Conservation (phyloP, 2,113 vertebrate species). For the Oxyura jamaicensis region DNA sequence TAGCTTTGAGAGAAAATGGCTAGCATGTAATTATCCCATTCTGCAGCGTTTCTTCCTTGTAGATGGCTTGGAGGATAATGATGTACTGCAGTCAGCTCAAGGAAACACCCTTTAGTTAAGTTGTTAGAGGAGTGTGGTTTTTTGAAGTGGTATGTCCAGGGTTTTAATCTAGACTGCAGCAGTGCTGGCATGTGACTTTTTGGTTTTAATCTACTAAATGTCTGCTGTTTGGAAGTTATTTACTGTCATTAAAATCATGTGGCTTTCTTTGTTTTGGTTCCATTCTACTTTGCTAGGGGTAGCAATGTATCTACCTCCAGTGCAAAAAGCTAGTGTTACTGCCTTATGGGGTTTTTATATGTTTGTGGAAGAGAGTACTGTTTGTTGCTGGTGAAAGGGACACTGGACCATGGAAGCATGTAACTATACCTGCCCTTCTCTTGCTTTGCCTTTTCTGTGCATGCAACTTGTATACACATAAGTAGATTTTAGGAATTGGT, state of each 20-base stretch:
- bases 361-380: background rate
- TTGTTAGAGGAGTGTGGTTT: background rate
- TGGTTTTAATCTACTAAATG: background rate
- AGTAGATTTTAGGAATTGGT: background rate
- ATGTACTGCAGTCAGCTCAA: background rate
- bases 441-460: background rate
- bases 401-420: rapidly evolving
- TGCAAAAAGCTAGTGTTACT: background rate
- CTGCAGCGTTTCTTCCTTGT: background rate
- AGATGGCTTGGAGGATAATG: background rate
- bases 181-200: background rate
- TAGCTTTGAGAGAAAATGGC: background rate
- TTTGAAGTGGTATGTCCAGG: background rate
- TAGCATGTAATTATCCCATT: background rate
- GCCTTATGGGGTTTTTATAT: background rate
- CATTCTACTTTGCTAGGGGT: background rate
- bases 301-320: background rate
- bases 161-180: background rate
- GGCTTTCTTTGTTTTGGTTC: background rate
- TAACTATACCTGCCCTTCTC: background rate
- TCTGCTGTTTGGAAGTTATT: background rate
- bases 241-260: background rate
- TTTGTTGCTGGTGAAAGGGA: background rate
- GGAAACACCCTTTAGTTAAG: background rate
- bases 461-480: background rate